Conservation (phyloP, 2,797 vertebrate genomes). For the Cetoscarus ocellatus region DNA sequence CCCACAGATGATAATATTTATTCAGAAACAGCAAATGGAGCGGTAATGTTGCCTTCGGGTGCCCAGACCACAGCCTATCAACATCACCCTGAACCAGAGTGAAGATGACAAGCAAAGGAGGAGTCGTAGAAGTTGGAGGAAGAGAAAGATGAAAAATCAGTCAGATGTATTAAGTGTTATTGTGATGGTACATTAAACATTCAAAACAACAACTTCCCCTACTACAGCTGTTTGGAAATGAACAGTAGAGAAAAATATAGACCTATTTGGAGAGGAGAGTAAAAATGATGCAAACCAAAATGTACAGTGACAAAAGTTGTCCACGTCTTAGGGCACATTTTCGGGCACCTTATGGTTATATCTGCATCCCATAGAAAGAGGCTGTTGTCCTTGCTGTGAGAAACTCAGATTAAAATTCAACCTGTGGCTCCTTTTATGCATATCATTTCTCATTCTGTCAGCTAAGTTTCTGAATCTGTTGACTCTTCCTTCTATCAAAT, state of each 20-base stretch:
- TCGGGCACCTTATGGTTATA: too few relatives aligned
- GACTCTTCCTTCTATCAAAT: not conserved
- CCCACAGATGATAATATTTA: slow-evolving; percentile 62
- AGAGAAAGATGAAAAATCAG: not conserved
- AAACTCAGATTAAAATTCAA: too few relatives aligned
- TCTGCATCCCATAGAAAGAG: too few relatives aligned
- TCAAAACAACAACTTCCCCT: slow-evolving; percentile 11
- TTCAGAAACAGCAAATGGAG: slow-evolving; percentile 54
- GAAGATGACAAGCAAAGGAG: slow-evolving; percentile 8
- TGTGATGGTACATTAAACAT: slow-evolving; percentile 24
- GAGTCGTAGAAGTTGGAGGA: not conserved
- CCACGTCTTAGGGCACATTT: too few relatives aligned
- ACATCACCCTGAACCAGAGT: slow-evolving; percentile 27
- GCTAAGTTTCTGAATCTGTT: not conserved
- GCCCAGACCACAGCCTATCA: slow-evolving; percentile 54
- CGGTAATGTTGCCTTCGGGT: slow-evolving; percentile 33
- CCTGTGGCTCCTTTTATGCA: too few relatives aligned
- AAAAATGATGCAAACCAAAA: not conserved
- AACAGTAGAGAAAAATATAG: not conserved
- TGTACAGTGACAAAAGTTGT: too few relatives aligned
- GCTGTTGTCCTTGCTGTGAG: too few relatives aligned
- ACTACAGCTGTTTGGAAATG: slow-evolving; percentile 7
- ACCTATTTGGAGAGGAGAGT: not conserved
- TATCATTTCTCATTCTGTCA: too few relatives aligned
- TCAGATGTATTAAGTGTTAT: not conserved